Percentiles rank a stretch among this genome's conserved stretches.
phyloP scores from a whole-genome alignment of 2,797 vertebrate genomes.

The Leontopithecus rosalia region DNA sequence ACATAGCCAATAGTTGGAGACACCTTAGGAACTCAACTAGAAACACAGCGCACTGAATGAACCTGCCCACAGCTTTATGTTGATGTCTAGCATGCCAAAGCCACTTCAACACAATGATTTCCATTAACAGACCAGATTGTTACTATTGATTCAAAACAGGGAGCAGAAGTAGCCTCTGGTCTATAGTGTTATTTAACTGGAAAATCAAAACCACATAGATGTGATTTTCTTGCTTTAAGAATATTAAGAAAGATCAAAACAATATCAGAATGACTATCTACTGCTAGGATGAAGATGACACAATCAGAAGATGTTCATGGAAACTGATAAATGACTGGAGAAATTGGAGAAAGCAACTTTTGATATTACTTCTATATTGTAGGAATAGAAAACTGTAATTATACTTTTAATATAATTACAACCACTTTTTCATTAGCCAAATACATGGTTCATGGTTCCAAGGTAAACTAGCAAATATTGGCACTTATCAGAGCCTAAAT shows the following conservation, averaged over 20 bases:
- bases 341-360: not conserved
- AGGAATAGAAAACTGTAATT: not conserved
- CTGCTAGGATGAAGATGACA: not conserved
- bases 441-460: not conserved
- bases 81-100: not conserved
- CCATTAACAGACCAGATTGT: not conserved
- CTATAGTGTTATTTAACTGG: not conserved
- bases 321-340: not conserved
- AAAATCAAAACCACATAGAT: not conserved
- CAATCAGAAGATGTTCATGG: not conserved
- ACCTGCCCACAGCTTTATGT: not conserved
- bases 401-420: not conserved
- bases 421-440: not conserved
- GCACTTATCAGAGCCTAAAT: not conserved
- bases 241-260: not conserved
- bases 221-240: not conserved
- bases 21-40: not conserved
- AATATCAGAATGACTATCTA: not conserved
- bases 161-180: not conserved
- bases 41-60: not conserved
- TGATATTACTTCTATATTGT: not conserved
- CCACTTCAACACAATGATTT: not conserved
- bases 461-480: not conserved
- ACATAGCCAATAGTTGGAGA: not conserved
- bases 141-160: not conserved